Conservation (phyloP, 1,140 invertebrate species). For the Galleria mellonella region DNA sequence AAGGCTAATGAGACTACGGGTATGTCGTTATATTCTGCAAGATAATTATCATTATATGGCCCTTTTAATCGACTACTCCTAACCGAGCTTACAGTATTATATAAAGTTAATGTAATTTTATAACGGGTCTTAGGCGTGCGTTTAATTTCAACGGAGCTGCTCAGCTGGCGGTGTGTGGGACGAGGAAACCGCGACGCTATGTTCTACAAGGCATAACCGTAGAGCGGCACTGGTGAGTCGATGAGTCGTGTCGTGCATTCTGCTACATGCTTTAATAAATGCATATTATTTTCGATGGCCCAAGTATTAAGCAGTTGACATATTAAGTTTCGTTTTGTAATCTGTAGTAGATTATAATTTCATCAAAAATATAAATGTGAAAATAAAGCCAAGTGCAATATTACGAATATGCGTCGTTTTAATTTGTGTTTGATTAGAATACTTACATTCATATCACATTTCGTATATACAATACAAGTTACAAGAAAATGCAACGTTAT, state of each 20-base stretch:
- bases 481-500: too few relatives aligned
- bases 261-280: neutral
- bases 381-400: too few relatives aligned
- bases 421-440: too few relatives aligned
- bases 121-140: constrained; percentile 22
- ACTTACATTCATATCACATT: too few relatives aligned
- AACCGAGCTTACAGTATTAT: constrained; percentile 26
- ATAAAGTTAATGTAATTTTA: constrained; percentile 35
- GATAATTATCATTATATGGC: constrained; percentile 35
- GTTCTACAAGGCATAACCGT: neutral
- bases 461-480: too few relatives aligned
- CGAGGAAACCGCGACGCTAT: neutral
- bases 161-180: constrained; percentile 2
- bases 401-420: too few relatives aligned
- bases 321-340: neutral
- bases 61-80: constrained; percentile 29
- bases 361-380: too few relatives aligned
- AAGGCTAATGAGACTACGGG: constrained; percentile 24
- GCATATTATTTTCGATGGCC: neutral
- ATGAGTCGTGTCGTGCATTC: neutral
- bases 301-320: neutral
- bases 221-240: neutral
- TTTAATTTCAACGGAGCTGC: constrained; percentile 22
- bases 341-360: neutral
- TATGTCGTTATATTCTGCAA: constrained; percentile 13